Evolutionary conservation across 2,888 invertebrate species (phyloP).

Genomic region (Drosophila ezoana): DNA sequence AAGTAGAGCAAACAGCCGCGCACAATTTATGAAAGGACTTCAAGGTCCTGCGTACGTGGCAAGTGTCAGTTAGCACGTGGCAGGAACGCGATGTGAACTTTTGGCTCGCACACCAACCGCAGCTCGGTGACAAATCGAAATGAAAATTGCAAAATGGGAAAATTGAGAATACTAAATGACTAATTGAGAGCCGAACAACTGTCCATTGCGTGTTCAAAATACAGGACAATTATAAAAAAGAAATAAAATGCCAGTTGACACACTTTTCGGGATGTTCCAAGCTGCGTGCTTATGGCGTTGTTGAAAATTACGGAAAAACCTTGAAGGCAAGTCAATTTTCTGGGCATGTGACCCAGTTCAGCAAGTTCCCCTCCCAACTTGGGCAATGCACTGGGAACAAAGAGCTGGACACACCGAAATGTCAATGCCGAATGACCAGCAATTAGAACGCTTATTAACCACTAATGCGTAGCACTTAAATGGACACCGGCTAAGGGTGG

Average conservation of each 20-base stretch:
- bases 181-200: constrained; percentile 49
- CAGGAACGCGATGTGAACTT: constrained; percentile 39
- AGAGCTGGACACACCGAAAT: constrained; percentile 25
- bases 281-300: constrained; percentile 44
- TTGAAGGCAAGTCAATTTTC: constrained; percentile 23
- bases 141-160: constrained; percentile 11
- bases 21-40: constrained; percentile 33
- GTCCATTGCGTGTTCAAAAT: constrained; percentile 53
- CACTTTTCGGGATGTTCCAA: constrained; percentile 49
- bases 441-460: constrained; percentile 27
- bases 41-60: constrained; percentile 51
- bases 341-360: constrained; percentile 51
- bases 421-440: constrained; percentile 44
- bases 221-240: constrained; percentile 18
- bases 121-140: constrained; percentile 8
- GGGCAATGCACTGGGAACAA: too few species aligned
- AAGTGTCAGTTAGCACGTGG: constrained; percentile 52
- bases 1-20: constrained; percentile 27
- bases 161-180: constrained; percentile 41
- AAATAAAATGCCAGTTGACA: constrained; percentile 56
- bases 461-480: constrained; percentile 5
- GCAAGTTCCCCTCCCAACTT: constrained; percentile 23
- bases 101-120: constrained; percentile 43
- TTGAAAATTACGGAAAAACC: constrained; percentile 4
- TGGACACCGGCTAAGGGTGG: too few species aligned